A percentile compares a stretch with the other conserved stretches of the same genome.
phyloP scores from a whole-genome alignment of 2,113 vertebrate species.

The Amazona guildingii region DNA sequence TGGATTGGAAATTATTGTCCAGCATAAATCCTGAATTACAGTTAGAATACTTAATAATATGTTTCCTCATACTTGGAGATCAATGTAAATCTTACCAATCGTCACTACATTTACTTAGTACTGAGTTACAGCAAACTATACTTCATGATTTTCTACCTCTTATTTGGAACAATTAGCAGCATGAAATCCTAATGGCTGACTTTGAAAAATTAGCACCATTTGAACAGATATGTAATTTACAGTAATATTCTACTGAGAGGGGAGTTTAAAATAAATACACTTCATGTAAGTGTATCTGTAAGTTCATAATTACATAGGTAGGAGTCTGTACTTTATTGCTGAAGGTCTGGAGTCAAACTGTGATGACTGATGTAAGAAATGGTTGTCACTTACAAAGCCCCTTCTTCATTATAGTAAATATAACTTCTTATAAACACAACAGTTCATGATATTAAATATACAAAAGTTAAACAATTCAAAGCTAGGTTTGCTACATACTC shows the following conservation, averaged over 20 bases:
- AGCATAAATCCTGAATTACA: neutral
- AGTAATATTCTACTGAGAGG: neutral
- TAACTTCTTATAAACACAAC: neutral
- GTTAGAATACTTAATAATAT: neutral
- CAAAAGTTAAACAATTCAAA: neutral
- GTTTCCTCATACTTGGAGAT: neutral
- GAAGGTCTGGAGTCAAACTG: neutral
- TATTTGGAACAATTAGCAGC: neutral
- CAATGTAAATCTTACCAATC: neutral
- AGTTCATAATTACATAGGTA: neutral
- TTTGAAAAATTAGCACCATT: neutral
- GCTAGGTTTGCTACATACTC: neutral
- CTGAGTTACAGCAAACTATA: neutral
- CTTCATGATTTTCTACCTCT: neutral
- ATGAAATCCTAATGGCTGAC: neutral
- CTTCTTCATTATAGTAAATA: neutral
- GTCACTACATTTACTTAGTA: neutral
- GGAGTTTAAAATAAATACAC: neutral
- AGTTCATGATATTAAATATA: neutral
- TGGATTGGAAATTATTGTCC: neutral
- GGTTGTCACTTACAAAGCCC: neutral
- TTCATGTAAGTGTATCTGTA: neutral
- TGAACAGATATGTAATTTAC: neutral
- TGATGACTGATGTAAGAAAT: neutral
- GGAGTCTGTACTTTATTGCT: neutral